Percentiles rank a stretch among this genome's conserved stretches.
These are phyloP conservation scores for Hippoglossus stenolepis DNA, from an alignment of 2,113 vertebrate genomes.

Conservation along the genomic window DNA sequence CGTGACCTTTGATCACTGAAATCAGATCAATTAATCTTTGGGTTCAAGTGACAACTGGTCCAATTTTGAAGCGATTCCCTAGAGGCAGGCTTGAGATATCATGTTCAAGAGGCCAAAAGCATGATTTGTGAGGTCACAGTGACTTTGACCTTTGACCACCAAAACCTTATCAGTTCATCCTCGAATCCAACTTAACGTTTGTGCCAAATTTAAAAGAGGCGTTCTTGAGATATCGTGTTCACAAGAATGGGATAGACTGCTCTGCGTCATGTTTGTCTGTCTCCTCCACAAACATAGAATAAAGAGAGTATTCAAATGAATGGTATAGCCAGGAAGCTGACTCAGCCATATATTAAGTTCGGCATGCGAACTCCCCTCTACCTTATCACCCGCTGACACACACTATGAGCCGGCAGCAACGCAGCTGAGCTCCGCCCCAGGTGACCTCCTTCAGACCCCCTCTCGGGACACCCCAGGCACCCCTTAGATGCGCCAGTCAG, in stretches of 20 bases:
- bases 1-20: no score
- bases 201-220: no score
- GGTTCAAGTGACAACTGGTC: no score
- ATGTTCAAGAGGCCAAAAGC: no score
- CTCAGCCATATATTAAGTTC: not conserved
- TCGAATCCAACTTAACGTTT: no score
- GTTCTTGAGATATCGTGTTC: no score
- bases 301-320: not conserved
- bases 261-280: not conserved
- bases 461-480: not conserved
- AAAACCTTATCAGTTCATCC: no score
- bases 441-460: conserved; percentile 20
- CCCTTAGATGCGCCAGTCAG: conserved; percentile 17
- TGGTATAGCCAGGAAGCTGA: not conserved
- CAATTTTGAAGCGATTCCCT: no score
- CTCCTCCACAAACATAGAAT: conserved; percentile 1
- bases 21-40: no score
- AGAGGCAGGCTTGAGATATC: no score
- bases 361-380: not conserved
- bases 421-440: conserved; percentile 49
- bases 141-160: no score
- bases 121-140: no score
- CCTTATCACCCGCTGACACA: conserved; percentile 46
- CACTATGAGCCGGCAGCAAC: conserved; percentile 43
- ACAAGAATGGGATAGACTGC: not conserved